Conservation (phyloP, 2,888 invertebrate genomes). For the Stramonita haemastoma region DNA sequence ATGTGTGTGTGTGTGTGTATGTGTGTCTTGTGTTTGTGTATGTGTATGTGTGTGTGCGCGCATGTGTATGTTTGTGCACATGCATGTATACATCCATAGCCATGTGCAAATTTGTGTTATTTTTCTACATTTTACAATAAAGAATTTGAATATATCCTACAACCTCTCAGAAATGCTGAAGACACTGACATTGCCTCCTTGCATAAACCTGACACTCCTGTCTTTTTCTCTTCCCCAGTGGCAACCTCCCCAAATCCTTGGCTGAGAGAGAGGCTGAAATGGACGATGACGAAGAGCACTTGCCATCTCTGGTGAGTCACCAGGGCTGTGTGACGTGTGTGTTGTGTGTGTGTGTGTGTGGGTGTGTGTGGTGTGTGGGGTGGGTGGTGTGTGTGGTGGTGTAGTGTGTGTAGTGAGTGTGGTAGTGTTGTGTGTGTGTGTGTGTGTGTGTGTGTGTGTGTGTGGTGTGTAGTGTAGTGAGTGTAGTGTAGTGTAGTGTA, state of each 20-base stretch:
- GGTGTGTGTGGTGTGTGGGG: too few relatives aligned
- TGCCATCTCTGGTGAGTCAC: constrained; percentile 52
- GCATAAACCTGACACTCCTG: neutral
- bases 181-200: neutral
- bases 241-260: constrained; percentile 37
- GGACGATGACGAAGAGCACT: constrained; percentile 53
- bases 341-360: neutral
- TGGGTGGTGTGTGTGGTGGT: too few relatives aligned
- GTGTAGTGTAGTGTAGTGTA: neutral
- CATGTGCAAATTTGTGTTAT: too few relatives aligned
- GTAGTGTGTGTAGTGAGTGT: neutral
- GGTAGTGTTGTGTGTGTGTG: constrained; percentile 25
- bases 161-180: too few relatives aligned
- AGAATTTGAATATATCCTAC: too few relatives aligned
- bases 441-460: constrained; percentile 23
- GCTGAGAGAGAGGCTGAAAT: constrained; percentile 47
- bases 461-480: too few relatives aligned
- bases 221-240: constrained; percentile 18
- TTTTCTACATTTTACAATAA: too few relatives aligned
- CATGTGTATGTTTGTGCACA: too few relatives aligned
- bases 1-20: too few relatives aligned
- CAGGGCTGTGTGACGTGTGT: neutral
- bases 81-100: too few relatives aligned
- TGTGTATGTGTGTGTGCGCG: too few relatives aligned
- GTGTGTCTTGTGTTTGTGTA: too few relatives aligned